Evolutionary conservation across 2,113 vertebrate species (phyloP).

Genomic region (Motacilla tschutschensis): DNA sequence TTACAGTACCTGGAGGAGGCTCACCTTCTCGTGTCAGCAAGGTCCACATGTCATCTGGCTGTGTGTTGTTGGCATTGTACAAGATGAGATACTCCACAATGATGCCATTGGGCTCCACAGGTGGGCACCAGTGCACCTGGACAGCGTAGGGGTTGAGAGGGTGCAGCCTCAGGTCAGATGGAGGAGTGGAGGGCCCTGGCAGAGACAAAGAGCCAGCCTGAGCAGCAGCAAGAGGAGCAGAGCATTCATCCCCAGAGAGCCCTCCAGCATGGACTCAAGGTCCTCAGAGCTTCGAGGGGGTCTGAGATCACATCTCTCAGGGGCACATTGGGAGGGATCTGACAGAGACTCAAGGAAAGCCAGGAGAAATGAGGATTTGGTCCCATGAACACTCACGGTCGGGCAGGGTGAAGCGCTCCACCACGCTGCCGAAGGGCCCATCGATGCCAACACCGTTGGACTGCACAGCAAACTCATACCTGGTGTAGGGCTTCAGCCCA

Average conservation of each 20-base stretch:
- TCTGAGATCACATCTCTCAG: neutral
- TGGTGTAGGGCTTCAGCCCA: conserved; percentile 91
- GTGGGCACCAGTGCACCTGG: conserved; percentile 92
- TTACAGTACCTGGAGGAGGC: neutral
- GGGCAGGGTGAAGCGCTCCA: conserved; percentile 88
- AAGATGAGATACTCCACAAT: conserved; percentile 89
- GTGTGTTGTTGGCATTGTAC: conserved; percentile 84
- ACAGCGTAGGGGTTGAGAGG: conserved; percentile 85
- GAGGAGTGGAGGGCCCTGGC: conserved; percentile 89
- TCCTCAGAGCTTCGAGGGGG: neutral
- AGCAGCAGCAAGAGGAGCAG: neutral
- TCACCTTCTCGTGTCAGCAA: conserved; percentile 87
- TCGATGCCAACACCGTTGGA: conserved; percentile 85
- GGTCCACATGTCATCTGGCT: conserved; percentile 89
- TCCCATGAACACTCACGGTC: conserved; percentile 81
- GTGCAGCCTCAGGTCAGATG: conserved; percentile 87
- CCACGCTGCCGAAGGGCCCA: conserved; percentile 88
- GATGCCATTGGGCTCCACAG: conserved; percentile 90
- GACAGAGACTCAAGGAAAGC: neutral
- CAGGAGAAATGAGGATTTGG: neutral
- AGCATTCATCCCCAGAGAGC: neutral
- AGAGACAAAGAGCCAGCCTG: neutral
- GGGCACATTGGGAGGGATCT: neutral
- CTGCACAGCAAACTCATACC: conserved; percentile 93
- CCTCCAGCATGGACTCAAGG: neutral